These are phyloP conservation scores for Miniopterus natalensis DNA, from an alignment of 2,113 vertebrate genomes.

Conservation along the genomic window DNA sequence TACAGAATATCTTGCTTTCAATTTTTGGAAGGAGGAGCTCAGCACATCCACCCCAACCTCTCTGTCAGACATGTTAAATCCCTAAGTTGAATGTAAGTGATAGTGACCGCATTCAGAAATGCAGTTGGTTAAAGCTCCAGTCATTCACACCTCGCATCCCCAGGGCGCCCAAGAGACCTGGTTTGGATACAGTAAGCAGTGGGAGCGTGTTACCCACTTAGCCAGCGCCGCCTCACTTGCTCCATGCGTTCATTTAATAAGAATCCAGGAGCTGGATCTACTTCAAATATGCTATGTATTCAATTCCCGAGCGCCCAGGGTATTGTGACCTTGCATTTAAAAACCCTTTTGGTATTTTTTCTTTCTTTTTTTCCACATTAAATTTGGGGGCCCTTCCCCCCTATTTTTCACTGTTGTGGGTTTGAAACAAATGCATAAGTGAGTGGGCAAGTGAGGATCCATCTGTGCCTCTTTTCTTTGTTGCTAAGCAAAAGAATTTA, in stretches of 20 bases:
- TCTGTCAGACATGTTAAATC: slow-evolving; percentile 53
- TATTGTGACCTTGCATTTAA: slow-evolving; percentile 59
- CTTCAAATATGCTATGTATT: slow-evolving; percentile 18
- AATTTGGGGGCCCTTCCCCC: background rate
- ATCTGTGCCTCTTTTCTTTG: slow-evolving; percentile 66
- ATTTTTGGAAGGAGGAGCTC: slow-evolving; percentile 2
- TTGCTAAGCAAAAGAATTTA: slow-evolving; percentile 73
- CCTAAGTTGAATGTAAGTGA: slow-evolving; percentile 45
- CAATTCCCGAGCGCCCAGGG: slow-evolving; percentile 22
- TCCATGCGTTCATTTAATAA: slow-evolving; percentile 53
- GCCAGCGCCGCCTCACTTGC: background rate
- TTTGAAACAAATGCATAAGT: slow-evolving; percentile 64
- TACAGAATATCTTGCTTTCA: slow-evolving; percentile 41
- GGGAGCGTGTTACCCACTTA: background rate
- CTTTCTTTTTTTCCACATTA: slow-evolving; percentile 35
- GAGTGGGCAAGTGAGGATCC: slow-evolving; percentile 10
- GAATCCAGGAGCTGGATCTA: slow-evolving; percentile 31
- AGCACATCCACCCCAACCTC: background rate
- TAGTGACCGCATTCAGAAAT: slow-evolving; percentile 47
- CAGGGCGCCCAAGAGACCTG: background rate
- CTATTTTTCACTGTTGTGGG: slow-evolving; percentile 56
- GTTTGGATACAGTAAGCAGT: background rate
- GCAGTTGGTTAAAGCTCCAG: background rate
- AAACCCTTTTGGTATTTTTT: background rate
- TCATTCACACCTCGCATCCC: background rate